Evolutionary conservation across 2,888 invertebrate genomes (phyloP).

Genomic region (Conops quadrifasciatus): DNA sequence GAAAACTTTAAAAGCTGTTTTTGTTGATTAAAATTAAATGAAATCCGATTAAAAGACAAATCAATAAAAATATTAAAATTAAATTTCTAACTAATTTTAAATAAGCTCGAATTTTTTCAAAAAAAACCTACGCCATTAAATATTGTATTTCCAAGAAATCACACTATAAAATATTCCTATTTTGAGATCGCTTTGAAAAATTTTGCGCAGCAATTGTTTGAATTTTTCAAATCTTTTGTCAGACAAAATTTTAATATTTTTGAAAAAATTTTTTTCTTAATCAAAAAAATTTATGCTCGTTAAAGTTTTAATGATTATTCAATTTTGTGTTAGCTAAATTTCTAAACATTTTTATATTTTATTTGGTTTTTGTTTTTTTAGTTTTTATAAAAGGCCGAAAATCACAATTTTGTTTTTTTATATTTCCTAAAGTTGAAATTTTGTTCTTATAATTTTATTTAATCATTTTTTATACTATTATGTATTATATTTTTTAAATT

Average conservation of each 20-base stretch:
- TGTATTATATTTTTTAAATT: slow-evolving; percentile 30
- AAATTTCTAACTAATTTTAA: background rate
- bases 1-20: slow-evolving; percentile 29
- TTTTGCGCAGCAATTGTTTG: background rate
- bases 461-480: slow-evolving; percentile 49
- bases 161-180: slow-evolving; percentile 2
- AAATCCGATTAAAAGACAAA: no score
- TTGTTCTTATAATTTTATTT: slow-evolving; percentile 48
- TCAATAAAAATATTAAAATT: background rate
- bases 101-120: background rate
- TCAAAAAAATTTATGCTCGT: slow-evolving; percentile 30
- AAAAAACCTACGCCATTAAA: background rate
- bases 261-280: slow-evolving; percentile 13
- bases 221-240: slow-evolving; percentile 8
- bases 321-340: slow-evolving; percentile 35
- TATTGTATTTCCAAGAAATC: slow-evolving; percentile 1
- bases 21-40: background rate
- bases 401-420: slow-evolving; percentile 50
- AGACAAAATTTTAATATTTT: slow-evolving; percentile 17
- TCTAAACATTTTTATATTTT: slow-evolving; percentile 32
- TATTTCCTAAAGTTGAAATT: slow-evolving; percentile 58
- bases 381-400: slow-evolving; percentile 52
- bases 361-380: slow-evolving; percentile 39
- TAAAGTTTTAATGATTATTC: slow-evolving; percentile 36
- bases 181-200: slow-evolving; percentile 28